Conservation (phyloP, 1,140 invertebrate species). For the Plectrocnemia conspersa region DNA sequence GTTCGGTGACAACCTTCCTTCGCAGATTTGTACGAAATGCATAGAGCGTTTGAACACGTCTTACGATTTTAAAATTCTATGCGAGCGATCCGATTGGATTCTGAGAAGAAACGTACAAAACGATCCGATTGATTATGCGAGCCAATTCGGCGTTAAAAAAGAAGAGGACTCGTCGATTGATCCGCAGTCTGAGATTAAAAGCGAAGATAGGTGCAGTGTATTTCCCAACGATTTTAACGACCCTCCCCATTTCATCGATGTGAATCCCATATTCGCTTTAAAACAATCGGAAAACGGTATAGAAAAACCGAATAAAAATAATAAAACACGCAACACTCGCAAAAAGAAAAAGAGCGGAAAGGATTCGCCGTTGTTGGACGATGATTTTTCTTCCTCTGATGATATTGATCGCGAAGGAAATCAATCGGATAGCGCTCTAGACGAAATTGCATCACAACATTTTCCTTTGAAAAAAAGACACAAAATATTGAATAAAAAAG, state of each 20-base stretch:
- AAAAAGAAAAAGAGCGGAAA: slow-evolving; percentile 2
- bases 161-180: neutral
- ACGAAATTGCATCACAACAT: too few relatives aligned
- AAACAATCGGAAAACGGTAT: too few relatives aligned
- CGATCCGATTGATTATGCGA: slow-evolving; percentile 9
- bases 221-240: too few relatives aligned
- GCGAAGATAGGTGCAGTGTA: slow-evolving; percentile 6
- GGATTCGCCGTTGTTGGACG: too few relatives aligned
- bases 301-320: too few relatives aligned
- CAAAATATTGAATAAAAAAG: slow-evolving; percentile 2
- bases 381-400: slow-evolving; percentile 17
- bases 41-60: slow-evolving; percentile 40
- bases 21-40: slow-evolving; percentile 42
- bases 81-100: slow-evolving; percentile 42
- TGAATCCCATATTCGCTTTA: too few relatives aligned
- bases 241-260: too few relatives aligned
- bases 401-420: neutral
- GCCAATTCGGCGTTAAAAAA: slow-evolving; percentile 6
- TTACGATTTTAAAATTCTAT: slow-evolving; percentile 42
- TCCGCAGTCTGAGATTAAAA: slow-evolving; percentile 3
- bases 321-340: slow-evolving; percentile 1
- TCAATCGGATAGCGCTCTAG: too few relatives aligned
- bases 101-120: slow-evolving; percentile 31
- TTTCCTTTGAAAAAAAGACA: neutral
- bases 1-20: slow-evolving; percentile 43